These are phyloP conservation scores for Peromyscus leucopus DNA, from an alignment of 2,113 vertebrate genomes.

Conservation along the genomic window DNA sequence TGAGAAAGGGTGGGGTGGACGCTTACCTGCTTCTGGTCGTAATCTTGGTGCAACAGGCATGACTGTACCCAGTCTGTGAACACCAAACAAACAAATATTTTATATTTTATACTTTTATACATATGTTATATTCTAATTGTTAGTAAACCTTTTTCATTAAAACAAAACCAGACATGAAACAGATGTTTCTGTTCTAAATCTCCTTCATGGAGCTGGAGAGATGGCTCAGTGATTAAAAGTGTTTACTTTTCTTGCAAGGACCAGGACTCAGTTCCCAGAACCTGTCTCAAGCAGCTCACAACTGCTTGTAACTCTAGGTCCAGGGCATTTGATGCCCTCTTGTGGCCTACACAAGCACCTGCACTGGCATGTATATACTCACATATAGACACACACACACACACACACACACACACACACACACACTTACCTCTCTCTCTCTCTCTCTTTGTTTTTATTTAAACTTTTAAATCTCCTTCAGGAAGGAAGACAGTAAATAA, in stretches of 20 bases:
- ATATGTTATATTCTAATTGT: not conserved
- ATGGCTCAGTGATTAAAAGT: not conserved
- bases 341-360: not conserved
- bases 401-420: not conserved
- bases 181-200: not conserved
- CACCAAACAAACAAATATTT: not conserved
- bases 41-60: not conserved
- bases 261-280: too few species aligned
- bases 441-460: not conserved
- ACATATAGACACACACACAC: not conserved
- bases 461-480: constrained; percentile 31
- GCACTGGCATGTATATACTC: not conserved
- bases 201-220: not conserved
- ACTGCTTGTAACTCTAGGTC: not conserved
- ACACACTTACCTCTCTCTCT: not conserved
- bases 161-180: not conserved
- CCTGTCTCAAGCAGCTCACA: not conserved
- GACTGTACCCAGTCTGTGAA: not conserved
- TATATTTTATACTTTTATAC: not conserved
- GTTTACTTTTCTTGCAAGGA: not conserved
- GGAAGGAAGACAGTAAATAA: not conserved
- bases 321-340: not conserved
- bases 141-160: not conserved
- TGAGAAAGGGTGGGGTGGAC: not conserved
- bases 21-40: not conserved